Evolutionary conservation across 2,888 invertebrate genomes (phyloP).

Genomic region (Eupithecia centaureata): DNA sequence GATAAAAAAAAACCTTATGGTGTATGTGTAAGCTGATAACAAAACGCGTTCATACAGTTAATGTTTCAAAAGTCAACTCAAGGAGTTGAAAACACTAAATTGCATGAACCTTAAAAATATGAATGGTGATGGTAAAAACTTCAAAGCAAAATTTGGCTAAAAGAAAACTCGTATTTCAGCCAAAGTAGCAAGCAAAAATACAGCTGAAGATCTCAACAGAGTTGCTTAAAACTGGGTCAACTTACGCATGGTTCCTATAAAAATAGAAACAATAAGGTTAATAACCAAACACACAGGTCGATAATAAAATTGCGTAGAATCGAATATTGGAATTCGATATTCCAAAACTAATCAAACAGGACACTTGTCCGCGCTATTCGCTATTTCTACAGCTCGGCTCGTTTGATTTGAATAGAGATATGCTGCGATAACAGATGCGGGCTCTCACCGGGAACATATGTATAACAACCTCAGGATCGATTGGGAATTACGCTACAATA

Average conservation of each 20-base stretch:
- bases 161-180: slow-evolving; percentile 56
- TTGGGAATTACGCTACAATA: not conserved
- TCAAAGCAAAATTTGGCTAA: slow-evolving; percentile 62
- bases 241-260: slow-evolving; percentile 85
- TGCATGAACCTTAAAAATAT: slow-evolving; percentile 49
- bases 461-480: not conserved
- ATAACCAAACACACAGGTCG: slow-evolving; percentile 7
- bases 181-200: slow-evolving; percentile 72
- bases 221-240: slow-evolving; percentile 73
- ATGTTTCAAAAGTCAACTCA: slow-evolving; percentile 32
- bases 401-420: not conserved
- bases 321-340: not conserved
- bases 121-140: slow-evolving; percentile 46
- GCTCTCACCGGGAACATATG: not conserved
- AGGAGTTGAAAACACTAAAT: slow-evolving; percentile 44
- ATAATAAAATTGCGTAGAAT: not conserved
- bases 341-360: not conserved
- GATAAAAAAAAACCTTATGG: slow-evolving; percentile 2
- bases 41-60: not conserved
- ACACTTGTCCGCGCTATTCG: not conserved
- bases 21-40: slow-evolving; percentile 3
- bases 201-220: slow-evolving; percentile 65
- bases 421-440: not conserved
- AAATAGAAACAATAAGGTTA: slow-evolving; percentile 73
- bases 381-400: not conserved